These are phyloP conservation scores for Apamea monoglypha DNA, from an alignment of 2,888 invertebrate species.

Conservation along the genomic window DNA sequence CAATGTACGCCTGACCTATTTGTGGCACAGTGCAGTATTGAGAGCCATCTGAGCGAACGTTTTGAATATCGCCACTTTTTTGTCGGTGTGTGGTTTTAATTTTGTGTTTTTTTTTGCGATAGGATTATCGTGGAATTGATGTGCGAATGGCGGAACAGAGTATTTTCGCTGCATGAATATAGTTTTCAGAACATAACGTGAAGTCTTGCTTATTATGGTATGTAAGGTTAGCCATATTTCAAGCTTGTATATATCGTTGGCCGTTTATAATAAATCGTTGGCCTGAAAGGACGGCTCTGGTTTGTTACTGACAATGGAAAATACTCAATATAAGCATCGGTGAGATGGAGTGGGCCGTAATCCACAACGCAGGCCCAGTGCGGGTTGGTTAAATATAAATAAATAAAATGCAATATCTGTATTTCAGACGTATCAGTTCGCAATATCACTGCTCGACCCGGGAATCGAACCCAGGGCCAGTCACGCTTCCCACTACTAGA, in stretches of 20 bases:
- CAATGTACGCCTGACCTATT: conserved; percentile 65
- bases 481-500: neutral
- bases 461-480: neutral
- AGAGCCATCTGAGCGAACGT: conserved; percentile 60
- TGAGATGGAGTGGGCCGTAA: no score
- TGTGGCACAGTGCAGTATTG: conserved; percentile 61
- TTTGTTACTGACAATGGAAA: neutral
- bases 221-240: neutral
- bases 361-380: no score
- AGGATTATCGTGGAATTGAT: conserved; percentile 10
- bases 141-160: neutral
- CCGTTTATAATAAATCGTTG: neutral
- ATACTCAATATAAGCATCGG: no score
- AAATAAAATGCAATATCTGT: neutral
- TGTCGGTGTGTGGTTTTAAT: conserved; percentile 27
- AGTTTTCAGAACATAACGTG: neutral
- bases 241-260: neutral
- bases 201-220: neutral
- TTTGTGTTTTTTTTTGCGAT: conserved; percentile 15
- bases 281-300: no score
- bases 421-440: neutral
- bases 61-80: conserved; percentile 57
- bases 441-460: neutral
- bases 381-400: neutral
- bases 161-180: neutral